Conservation (phyloP, 2,888 invertebrate species). For the Leptinotarsa juncta region DNA sequence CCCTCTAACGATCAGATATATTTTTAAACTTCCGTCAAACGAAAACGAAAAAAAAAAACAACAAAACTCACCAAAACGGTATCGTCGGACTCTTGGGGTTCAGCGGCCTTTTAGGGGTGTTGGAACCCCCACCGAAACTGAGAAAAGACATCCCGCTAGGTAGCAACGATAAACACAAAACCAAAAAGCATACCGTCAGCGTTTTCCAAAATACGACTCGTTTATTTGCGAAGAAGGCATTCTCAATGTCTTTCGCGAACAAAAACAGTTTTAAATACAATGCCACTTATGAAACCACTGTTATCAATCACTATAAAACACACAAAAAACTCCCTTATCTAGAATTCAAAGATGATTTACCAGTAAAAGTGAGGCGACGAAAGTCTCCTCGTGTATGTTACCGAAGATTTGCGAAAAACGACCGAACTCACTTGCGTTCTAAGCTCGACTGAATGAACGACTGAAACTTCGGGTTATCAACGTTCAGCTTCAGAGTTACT, state of each 20-base stretch:
- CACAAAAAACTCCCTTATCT: too few species aligned
- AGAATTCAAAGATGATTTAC: neutral
- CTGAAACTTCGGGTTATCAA: conserved; percentile 13
- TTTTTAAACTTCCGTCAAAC: conserved; percentile 27
- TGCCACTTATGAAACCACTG: neutral
- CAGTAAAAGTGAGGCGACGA: neutral
- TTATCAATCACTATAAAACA: too few species aligned
- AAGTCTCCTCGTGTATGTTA: neutral
- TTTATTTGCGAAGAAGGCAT: conserved; percentile 22
- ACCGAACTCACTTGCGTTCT: neutral
- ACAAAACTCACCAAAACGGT: conserved; percentile 61
- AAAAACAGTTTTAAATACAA: neutral
- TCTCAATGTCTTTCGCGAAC: conserved; percentile 20
- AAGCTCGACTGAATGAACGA: conserved; percentile 4
- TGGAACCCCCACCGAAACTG: conserved; percentile 53
- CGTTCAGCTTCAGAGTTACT: neutral
- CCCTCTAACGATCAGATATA: conserved; percentile 13
- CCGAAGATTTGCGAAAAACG: neutral
- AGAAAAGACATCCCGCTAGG: conserved; percentile 54
- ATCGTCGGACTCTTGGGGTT: conserved; percentile 58
- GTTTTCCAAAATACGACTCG: conserved; percentile 32
- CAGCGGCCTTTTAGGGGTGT: conserved; percentile 57
- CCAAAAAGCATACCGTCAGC: conserved; percentile 37
- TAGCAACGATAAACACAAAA: conserved; percentile 23
- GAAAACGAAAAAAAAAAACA: conserved; percentile 24